Evolutionary conservation across 1,140 invertebrate genomes (phyloP).

Genomic region (Myzus persicae): DNA sequence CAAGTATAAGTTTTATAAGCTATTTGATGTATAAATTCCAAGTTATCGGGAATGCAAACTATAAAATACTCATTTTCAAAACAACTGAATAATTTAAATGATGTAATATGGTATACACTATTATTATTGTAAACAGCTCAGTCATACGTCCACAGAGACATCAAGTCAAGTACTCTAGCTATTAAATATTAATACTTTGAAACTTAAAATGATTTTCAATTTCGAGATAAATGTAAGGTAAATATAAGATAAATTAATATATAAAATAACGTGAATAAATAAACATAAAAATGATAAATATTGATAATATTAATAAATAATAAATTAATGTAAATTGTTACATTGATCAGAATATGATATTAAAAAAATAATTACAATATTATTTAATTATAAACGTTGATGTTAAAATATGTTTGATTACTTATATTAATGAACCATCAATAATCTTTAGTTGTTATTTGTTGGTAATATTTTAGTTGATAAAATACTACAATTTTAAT

Average conservation of each 20-base stretch:
- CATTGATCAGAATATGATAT: neutral
- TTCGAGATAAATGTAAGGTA: neutral
- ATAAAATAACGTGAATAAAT: neutral
- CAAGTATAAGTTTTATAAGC: neutral
- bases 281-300: too few species aligned
- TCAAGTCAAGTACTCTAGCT: neutral
- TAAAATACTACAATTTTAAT: too few species aligned
- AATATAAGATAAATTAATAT: neutral
- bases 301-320: neutral
- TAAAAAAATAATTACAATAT: neutral
- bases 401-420: neutral
- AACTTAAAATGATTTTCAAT: neutral
- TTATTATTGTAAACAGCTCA: neutral
- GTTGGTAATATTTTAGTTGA: neutral
- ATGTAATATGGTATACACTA: neutral
- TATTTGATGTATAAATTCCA: neutral
- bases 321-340: neutral
- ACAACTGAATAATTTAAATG: conserved; percentile 7
- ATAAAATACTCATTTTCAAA: neutral
- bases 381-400: neutral
- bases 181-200: neutral
- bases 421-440: too few species aligned
- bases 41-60: neutral
- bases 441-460: too few species aligned
- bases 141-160: neutral